phyloP scores from a whole-genome alignment of 2,888 invertebrate genomes.

The Ormyrus nitidulus region DNA sequence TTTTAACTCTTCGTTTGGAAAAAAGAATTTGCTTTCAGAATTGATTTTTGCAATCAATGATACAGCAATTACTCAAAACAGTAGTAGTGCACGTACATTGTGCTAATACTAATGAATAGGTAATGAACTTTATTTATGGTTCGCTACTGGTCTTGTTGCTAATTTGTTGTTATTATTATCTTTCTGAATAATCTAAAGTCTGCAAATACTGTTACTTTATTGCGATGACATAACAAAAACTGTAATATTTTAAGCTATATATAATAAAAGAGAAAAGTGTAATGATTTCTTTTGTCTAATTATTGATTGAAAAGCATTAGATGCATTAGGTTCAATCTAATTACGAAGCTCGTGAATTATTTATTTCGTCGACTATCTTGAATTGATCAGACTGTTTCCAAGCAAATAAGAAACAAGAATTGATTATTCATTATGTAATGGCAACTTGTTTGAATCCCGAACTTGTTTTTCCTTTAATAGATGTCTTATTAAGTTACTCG shows the following conservation, averaged over 20 bases:
- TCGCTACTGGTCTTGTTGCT: no score
- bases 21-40: no score
- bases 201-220: no score
- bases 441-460: neutral
- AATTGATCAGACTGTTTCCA: neutral
- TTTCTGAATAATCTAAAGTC: neutral
- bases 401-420: neutral
- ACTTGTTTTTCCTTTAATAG: slow-evolving; percentile 8
- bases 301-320: neutral
- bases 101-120: no score
- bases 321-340: neutral
- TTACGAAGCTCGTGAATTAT: slow-evolving; percentile 1
- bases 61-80: no score
- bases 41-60: no score
- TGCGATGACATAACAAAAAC: no score
- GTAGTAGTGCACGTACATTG: no score
- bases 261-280: neutral
- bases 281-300: neutral
- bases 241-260: neutral
- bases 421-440: neutral
- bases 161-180: no score
- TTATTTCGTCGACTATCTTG: neutral
- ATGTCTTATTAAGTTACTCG: slow-evolving; percentile 8
- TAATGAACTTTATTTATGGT: no score
- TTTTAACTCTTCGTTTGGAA: no score